Percentiles rank a stretch among this genome's conserved stretches.
These are phyloP conservation scores for Sciurus vulgaris DNA, from an alignment of 2,797 vertebrate species.

Conservation along the genomic window DNA sequence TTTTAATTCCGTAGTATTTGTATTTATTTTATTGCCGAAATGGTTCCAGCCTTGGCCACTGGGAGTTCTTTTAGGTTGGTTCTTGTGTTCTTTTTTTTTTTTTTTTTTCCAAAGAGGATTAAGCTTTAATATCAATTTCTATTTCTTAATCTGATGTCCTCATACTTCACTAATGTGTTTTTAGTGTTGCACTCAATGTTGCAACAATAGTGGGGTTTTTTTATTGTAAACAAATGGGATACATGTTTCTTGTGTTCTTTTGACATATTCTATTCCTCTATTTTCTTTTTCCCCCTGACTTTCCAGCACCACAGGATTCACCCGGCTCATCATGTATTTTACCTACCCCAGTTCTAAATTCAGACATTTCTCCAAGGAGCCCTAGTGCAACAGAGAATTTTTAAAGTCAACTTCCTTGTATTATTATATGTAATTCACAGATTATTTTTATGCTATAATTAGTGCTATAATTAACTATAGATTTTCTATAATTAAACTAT, in stretches of 20 bases:
- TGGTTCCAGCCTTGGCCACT: neutral
- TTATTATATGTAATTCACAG: neutral
- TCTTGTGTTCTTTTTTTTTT: no score
- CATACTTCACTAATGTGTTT: neutral
- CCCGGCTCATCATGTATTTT: neutral
- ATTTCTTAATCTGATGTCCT: neutral
- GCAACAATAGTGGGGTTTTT: neutral
- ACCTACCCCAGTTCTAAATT: neutral
- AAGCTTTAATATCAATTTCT: neutral
- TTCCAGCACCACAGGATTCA: neutral
- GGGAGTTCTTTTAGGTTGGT: neutral
- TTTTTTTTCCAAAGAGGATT: constrained; percentile 46
- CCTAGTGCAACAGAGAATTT: neutral
- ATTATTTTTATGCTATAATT: constrained; percentile 15
- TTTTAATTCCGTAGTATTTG: neutral
- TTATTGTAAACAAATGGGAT: no score
- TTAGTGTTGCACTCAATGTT: neutral
- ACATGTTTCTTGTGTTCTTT: no score
- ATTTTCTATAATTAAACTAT: constrained; percentile 59
- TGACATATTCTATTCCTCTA: neutral
- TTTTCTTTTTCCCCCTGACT: neutral
- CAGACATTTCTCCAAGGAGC: neutral
- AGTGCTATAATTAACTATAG: constrained; percentile 39
- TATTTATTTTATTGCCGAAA: constrained; percentile 18
- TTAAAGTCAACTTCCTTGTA: neutral